A percentile compares a stretch with the other conserved stretches of the same genome.
phyloP scores from a whole-genome alignment of 1,140 invertebrate species.

The Bombus sibiricus region DNA sequence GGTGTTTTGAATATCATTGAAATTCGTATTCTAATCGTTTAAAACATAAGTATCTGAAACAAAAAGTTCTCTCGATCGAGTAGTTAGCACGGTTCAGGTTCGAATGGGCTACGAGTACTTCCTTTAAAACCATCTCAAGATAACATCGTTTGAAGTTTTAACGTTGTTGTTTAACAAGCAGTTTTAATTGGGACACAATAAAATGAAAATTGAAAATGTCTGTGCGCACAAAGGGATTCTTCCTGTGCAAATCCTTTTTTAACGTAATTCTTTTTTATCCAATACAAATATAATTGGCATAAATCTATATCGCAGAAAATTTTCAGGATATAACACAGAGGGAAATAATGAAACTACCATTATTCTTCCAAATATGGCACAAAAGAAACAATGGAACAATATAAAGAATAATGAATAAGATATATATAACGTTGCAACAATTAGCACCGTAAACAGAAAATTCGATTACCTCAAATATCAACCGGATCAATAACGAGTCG shows the following conservation, averaged over 20 bases:
- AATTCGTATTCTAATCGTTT: neutral
- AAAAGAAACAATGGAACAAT: neutral
- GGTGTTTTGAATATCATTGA: neutral
- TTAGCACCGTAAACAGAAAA: constrained; percentile 36
- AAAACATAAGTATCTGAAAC: neutral
- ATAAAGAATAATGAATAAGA: neutral
- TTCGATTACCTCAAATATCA: constrained; percentile 31
- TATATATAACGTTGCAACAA: neutral
- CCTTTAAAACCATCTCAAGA: neutral
- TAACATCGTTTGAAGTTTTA: neutral
- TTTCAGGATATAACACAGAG: neutral
- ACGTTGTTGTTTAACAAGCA: neutral
- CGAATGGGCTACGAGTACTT: neutral
- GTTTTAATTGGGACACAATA: constrained; percentile 14
- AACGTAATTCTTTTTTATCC: neutral
- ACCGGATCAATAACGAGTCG: constrained; percentile 18
- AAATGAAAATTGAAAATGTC: neutral
- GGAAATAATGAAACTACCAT: neutral
- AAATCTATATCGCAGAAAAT: neutral
- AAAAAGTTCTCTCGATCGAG: neutral
- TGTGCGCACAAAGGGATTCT: neutral
- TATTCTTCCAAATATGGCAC: neutral
- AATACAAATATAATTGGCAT: neutral
- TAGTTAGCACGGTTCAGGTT: neutral
- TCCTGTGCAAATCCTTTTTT: neutral